A percentile compares a stretch with the other conserved stretches of the same genome.
Evolutionary conservation across 1,140 invertebrate species (phyloP).

Genomic region (Metaphire vulgaris): DNA sequence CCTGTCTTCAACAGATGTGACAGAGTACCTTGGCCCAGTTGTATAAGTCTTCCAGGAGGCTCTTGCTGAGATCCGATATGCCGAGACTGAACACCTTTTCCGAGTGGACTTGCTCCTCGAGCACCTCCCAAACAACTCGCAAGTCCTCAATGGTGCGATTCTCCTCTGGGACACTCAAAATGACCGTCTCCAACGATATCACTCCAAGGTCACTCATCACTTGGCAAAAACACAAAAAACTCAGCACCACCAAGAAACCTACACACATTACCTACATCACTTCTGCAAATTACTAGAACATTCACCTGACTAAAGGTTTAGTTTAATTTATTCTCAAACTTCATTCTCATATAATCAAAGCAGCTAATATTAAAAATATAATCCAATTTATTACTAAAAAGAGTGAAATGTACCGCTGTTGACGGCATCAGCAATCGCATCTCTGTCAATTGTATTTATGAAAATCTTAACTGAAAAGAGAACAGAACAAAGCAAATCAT

Average conservation of each 20-base stretch:
- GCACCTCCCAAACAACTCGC: constrained; percentile 64
- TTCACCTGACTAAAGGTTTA: too few relatives aligned
- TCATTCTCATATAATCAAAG: too few relatives aligned
- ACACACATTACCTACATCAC: too few relatives aligned
- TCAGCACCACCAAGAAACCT: too few relatives aligned
- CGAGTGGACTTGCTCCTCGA: constrained; percentile 64
- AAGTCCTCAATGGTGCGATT: constrained; percentile 57
- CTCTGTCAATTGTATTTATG: neutral
- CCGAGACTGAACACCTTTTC: constrained; percentile 69
- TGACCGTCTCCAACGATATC: constrained; percentile 65
- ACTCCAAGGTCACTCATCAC: constrained; percentile 62
- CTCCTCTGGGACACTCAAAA: constrained; percentile 63
- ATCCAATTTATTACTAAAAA: too few relatives aligned
- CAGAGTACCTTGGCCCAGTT: constrained; percentile 68
- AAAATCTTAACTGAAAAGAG: neutral
- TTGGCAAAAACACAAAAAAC: constrained; percentile 44
- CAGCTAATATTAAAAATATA: too few relatives aligned
- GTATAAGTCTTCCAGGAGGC: constrained; percentile 68
- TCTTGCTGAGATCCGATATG: constrained; percentile 78
- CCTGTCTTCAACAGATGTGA: too few relatives aligned
- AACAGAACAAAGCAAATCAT: neutral
- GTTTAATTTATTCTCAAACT: too few relatives aligned
- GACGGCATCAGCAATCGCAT: neutral
- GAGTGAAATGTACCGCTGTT: neutral
- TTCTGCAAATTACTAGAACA: too few relatives aligned